Base-by-base conservation (phyloP, 2,113 vertebrate genomes). In the Upupa epops region DNA sequence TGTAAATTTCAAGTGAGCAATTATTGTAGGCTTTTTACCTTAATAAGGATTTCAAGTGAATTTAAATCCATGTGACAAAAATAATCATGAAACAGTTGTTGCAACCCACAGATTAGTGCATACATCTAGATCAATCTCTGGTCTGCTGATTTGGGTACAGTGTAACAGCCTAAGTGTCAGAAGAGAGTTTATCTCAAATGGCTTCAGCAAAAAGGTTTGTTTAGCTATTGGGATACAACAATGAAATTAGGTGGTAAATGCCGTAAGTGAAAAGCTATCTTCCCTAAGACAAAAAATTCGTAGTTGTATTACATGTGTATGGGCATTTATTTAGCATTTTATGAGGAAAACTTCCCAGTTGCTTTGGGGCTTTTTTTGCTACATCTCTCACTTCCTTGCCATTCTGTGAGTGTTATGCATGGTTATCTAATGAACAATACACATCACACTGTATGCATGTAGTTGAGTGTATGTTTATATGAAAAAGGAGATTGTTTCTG, bases 401-500 rank as follows among this genome's bases (percentile, higher is more conserved):
- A 49, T 31, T 70, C 46, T 55, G 14, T 79, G 80, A 12, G 17
- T 66, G 66, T 58, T 20, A 66, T 89, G 59, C 32, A 13, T 37
- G 75, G 54, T 87, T 89, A 88, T 76, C 88, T 93, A 46, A 59
- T 48, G 82, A 88, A 71, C 88, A 88, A 72, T 88, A 65, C 83
- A 61, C 42, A 83, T 75, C 83, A 45, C 77, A 49, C 81, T 1
- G 1, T 77, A 25, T 94, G 77, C 42, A 14, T 86, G 80, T 64
- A 87, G 75, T 51, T 51, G 75, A 91, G 86, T 64, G 58, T 55
- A 45, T 94, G 95, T 94, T 91, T 96, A 94, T 86, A 72, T 59
- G 77, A 86, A 82, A 85, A 90, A 90, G 59, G 92, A 89, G 90
- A 51, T 93, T 96, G 93, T 94, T 95, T 96, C 91, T 95, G 55